Base-by-base conservation (phyloP, 2,113 vertebrate species). In the Climacteris rufus region DNA sequence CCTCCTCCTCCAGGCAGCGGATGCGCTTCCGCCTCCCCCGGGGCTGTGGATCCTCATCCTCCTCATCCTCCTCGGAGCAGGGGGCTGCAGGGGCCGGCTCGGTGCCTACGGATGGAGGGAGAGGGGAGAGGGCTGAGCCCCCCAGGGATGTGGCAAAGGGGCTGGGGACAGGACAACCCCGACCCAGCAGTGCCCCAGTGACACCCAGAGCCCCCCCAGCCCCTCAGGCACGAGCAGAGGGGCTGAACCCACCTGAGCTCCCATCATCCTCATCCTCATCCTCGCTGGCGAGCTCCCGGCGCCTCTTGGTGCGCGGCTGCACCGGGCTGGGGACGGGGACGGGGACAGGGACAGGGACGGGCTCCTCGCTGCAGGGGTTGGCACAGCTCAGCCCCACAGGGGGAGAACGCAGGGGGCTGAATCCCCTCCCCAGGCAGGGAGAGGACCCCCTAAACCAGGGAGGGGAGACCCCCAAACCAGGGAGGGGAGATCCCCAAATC, bases 281-380 rank as follows among this genome's bases (percentile, higher is more conserved):
- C 21, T 98, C 96, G 0, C 98, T 98, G 49, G 98, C 97, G 19
- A 98, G 85, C 74, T 98, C 94, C 47, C 98, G 95, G 42, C 87
- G 97, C 95, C 98, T 98, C 97, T 98, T 99, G 44, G 93, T 52
- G 13, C 94, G 94, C 0, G 22, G 82, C 47, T 89, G 91, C 17
- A 0, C 92, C 0, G 28, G 69, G 92, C 63, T 83, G 24, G 87
- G 60, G 45, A 21, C 4, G 0, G 66, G 42, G 33, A 6, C 15
- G 2, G 83, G 47, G 63, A 15, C 1, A 0, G 85, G 42, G 37
- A 23, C 69, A 7, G 50, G 35, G 39, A 9, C 76, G 1, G 44
- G 88, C n/a, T 92, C 91, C 84, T 94, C 76, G 0, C 94, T 96
- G 93, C 57, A 9, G 27, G 10, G 65, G 14, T 24, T 24, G 61